A percentile compares a stretch with the other conserved stretches of the same genome.
These are phyloP conservation scores for Hapalemur alaotrensis DNA, from an alignment of 2,797 vertebrate species.

Conservation along the genomic window DNA sequence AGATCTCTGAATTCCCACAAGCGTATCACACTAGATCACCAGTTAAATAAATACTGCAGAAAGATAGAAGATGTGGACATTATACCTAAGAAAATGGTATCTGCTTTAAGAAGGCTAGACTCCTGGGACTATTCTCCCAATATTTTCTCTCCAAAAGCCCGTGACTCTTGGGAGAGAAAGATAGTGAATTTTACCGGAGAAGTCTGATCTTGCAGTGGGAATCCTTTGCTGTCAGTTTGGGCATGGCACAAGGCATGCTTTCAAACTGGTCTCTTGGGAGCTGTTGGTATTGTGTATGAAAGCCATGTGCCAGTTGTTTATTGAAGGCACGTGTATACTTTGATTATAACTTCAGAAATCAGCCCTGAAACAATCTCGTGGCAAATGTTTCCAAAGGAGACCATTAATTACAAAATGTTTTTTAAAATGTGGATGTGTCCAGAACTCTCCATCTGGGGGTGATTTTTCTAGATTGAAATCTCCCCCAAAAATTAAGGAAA, in stretches of 20 bases:
- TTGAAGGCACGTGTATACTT: background rate
- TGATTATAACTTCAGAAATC: background rate
- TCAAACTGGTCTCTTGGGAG: background rate
- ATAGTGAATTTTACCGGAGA: background rate
- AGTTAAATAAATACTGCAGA: background rate
- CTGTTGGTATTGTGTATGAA: background rate
- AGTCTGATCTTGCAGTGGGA: background rate
- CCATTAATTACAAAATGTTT: background rate
- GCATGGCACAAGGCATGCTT: background rate
- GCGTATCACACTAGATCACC: background rate
- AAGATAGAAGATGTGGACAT: background rate
- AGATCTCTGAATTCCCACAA: background rate
- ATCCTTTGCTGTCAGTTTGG: background rate
- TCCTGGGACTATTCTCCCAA: background rate
- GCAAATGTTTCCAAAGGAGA: background rate
- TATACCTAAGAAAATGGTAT: background rate
- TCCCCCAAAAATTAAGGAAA: background rate
- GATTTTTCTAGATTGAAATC: slow-evolving; percentile 6
- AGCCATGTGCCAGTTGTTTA: background rate
- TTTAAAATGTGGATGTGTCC: background rate
- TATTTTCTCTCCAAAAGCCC: background rate
- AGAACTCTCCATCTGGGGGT: background rate
- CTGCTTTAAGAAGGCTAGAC: background rate
- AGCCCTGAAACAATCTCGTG: background rate
- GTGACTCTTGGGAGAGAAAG: background rate